Evolutionary conservation across 1,140 invertebrate genomes (phyloP).

Genomic region (Drosophila tsacasi): DNA sequence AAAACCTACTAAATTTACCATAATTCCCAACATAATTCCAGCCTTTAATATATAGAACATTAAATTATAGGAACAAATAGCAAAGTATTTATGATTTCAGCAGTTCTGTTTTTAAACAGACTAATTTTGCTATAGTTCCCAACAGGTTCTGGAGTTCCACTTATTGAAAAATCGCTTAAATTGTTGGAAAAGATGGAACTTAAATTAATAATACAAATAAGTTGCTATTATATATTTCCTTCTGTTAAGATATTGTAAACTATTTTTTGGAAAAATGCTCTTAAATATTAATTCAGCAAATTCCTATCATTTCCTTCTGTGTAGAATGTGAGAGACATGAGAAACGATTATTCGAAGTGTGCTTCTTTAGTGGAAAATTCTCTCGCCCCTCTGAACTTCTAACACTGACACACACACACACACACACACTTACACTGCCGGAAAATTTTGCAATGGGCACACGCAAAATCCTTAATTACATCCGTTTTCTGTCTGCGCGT

Average conservation of each 20-base stretch:
- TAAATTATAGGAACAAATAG: no score
- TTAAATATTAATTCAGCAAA: neutral
- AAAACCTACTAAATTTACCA: no score
- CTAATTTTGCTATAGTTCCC: no score
- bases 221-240: no score
- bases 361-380: conserved; percentile 44
- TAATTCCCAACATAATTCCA: no score
- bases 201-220: no score
- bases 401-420: conserved; percentile 9
- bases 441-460: conserved; percentile 63
- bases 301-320: neutral
- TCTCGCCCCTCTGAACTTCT: conserved; percentile 32
- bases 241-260: no score
- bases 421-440: conserved; percentile 22
- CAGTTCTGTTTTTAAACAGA: no score
- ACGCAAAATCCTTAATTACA: conserved; percentile 82
- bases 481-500: conserved; percentile 73
- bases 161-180: no score
- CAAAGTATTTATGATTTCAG: no score
- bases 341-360: conserved; percentile 42
- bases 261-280: neutral
- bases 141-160: neutral
- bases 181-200: no score
- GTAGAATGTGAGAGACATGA: conserved; percentile 22
- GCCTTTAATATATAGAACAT: no score